A percentile compares a stretch with the other conserved stretches of the same genome.
Evolutionary conservation across 2,888 invertebrate species (phyloP).

Genomic region (Leptura quadrifasciata): DNA sequence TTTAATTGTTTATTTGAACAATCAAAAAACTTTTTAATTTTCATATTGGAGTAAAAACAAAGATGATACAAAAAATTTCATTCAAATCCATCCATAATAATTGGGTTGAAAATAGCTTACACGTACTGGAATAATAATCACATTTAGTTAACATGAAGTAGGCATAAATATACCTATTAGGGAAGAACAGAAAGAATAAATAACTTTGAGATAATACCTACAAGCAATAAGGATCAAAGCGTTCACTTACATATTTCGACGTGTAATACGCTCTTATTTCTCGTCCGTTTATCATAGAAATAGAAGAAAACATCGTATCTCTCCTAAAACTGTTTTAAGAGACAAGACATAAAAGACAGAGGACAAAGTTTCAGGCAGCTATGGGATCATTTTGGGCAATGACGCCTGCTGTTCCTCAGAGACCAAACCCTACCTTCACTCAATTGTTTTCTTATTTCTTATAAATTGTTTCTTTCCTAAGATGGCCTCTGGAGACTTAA

Average conservation of each 20-base stretch:
- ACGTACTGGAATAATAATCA: too few species aligned
- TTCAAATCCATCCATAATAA: too few species aligned
- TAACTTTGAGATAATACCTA: not conserved
- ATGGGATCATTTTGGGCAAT: conserved; percentile 61
- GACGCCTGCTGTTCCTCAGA: conserved; percentile 62
- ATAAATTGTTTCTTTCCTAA: conserved; percentile 70
- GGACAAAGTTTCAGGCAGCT: conserved; percentile 52
- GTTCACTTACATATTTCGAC: not conserved
- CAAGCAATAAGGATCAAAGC: not conserved
- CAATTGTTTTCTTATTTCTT: conserved; percentile 72
- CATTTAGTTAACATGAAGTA: too few species aligned
- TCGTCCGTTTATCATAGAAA: conserved; percentile 28
- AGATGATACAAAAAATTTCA: too few species aligned
- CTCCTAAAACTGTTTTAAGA: conserved; percentile 43
- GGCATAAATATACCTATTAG: not conserved
- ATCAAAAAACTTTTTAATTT: too few species aligned
- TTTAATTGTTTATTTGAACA: too few species aligned
- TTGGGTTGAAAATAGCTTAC: too few species aligned
- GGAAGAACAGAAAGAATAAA: not conserved
- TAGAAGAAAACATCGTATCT: conserved; percentile 28
- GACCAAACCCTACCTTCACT: conserved; percentile 68
- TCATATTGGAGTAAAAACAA: too few species aligned
- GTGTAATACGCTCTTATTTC: conserved; percentile 4
- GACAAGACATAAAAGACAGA: conserved; percentile 51
- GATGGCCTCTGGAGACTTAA: conserved; percentile 64